These are phyloP conservation scores for Sapajus apella DNA, from an alignment of 2,113 vertebrate species.

Conservation along the genomic window DNA sequence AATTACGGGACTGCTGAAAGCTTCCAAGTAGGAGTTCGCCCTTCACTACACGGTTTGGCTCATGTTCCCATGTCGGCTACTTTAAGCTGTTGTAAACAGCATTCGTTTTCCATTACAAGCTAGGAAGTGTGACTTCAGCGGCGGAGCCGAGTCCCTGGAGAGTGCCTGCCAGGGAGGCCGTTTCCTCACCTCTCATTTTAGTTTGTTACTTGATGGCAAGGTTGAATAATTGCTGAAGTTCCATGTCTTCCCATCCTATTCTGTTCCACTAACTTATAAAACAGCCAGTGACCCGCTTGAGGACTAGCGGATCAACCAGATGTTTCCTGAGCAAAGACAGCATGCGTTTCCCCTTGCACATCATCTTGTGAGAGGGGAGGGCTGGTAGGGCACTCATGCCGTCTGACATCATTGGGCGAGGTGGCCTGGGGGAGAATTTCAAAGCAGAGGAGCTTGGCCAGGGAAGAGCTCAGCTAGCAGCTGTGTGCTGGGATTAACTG, in stretches of 20 bases:
- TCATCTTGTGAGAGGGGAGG: constrained; percentile 79
- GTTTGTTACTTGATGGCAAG: constrained; percentile 54
- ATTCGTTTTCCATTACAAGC: constrained; percentile 78
- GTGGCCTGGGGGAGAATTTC: constrained; percentile 71
- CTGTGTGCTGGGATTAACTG: constrained; percentile 37
- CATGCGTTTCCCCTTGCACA: constrained; percentile 81
- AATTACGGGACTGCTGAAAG: constrained; percentile 48
- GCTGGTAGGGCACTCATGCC: not conserved
- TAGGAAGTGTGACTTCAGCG: constrained; percentile 74
- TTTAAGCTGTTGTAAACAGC: constrained; percentile 72
- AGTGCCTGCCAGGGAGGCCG: constrained; percentile 60
- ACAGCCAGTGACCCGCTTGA: constrained; percentile 72
- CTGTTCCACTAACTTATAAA: constrained; percentile 81
- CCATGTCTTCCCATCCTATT: constrained; percentile 79
- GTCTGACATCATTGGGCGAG: constrained; percentile 78
- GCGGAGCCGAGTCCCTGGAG: constrained; percentile 63
- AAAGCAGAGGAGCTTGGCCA: constrained; percentile 55
- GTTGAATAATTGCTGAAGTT: constrained; percentile 29
- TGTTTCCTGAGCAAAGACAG: constrained; percentile 89
- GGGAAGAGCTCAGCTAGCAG: constrained; percentile 54
- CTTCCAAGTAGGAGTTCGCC: constrained; percentile 29
- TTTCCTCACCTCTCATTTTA: constrained; percentile 75
- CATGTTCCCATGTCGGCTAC: constrained; percentile 39
- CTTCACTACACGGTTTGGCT: constrained; percentile 43
- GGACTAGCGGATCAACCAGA: constrained; percentile 82